Evolutionary conservation across 2,888 invertebrate genomes (phyloP), one percentile per base, ranked within the genome.

Genomic region (Drosophila eohydei): DNA sequence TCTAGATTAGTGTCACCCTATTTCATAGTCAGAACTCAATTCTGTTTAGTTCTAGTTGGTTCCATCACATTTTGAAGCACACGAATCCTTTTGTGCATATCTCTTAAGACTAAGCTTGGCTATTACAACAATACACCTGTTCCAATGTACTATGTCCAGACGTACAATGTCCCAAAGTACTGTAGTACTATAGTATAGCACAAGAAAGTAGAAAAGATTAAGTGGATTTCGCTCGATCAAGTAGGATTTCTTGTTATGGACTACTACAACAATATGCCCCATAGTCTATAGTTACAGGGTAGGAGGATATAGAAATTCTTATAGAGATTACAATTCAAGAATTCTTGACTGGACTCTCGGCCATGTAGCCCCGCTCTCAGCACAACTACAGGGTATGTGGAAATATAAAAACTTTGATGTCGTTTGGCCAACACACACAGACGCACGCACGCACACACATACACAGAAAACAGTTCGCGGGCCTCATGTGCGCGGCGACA

Each of bases 401-500:
- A 74, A 70, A 81, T 68, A 77, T 51, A n/a, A 36, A 67, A 65
- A 67, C 65, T 65, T 65, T 68, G 36, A n/a, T 38, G 66, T 38
- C 66, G 64, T 65, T 64, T 51, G 67, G 73, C 38, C 40, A 32
- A 28, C 16, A 14, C 48, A 48, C 9, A 46, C 46, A 32, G 11
- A 30, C 28, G 4, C 14, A 28, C 46, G 4, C 28, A 46, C 28
- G n/a, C 14, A 28, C 8, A 28, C 7, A 2, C 8, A 28, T 4
- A n/a, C 30, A 16, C n/a, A n/a, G 30, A 16, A 32, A 32, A 26
- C 50, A 59, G 44, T 59, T 48, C 41, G 48, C 48, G 64, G 86
- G 88, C 81, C 90, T 87, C 92, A 91, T 92, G 85, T 91, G 91
- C 83, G 59, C 68, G 78, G 80, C 77, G 83, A 83, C 90, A 91